These are phyloP conservation scores for Herpailurus yagouaroundi DNA, from an alignment of 2,113 vertebrate genomes.

Conservation along the genomic window DNA sequence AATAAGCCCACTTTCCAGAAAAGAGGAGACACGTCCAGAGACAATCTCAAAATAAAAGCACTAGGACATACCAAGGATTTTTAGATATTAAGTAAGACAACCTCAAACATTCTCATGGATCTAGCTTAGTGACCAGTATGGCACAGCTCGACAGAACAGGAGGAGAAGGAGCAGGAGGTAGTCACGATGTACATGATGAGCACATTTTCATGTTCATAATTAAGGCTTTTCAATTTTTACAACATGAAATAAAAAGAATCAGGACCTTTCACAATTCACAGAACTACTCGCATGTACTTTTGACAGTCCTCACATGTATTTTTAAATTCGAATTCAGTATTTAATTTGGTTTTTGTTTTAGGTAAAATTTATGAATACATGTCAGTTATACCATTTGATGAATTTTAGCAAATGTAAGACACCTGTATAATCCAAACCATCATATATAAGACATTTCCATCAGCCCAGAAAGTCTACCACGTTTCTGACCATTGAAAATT, in stretches of 20 bases:
- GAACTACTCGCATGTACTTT: neutral
- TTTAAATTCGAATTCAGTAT: slow-evolving; percentile 9
- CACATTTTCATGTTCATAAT: neutral
- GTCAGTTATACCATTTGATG: neutral
- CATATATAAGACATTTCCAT: neutral
- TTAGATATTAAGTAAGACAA: slow-evolving; percentile 4
- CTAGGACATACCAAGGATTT: neutral
- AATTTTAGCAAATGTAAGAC: neutral
- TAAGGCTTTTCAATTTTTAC: neutral
- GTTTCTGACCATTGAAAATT: neutral
- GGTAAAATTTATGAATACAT: neutral
- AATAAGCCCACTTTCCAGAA: neutral
- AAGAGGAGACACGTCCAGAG: neutral
- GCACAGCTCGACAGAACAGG: neutral
- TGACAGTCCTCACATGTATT: neutral
- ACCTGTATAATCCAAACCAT: neutral
- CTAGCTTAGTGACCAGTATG: neutral
- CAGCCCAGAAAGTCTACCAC: neutral
- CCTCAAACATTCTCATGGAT: neutral
- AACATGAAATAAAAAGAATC: neutral
- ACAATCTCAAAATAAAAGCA: neutral
- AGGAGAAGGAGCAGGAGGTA: neutral
- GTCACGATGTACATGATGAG: neutral
- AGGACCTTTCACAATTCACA: neutral
- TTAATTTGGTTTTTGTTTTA: neutral